Conservation (phyloP, 1,140 invertebrate genomes). For the Coboldia fuscipes region DNA sequence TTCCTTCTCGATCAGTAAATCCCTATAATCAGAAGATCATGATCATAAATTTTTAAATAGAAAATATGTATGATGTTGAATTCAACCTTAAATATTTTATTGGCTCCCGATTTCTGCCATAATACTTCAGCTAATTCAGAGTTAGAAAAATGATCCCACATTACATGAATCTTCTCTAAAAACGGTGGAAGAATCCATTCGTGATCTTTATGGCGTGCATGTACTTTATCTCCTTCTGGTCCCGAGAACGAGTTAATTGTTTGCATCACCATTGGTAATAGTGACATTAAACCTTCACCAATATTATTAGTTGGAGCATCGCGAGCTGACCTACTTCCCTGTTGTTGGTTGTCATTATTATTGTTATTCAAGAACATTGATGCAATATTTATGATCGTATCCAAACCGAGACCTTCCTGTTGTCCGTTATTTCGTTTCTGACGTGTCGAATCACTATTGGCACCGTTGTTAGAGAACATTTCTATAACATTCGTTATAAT, state of each 20-base stretch:
- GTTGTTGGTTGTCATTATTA: slow-evolving; percentile 9
- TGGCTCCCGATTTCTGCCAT: slow-evolving; percentile 46
- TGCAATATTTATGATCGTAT: slow-evolving; percentile 34
- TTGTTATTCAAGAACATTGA: slow-evolving; percentile 30
- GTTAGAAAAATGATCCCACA: slow-evolving; percentile 58
- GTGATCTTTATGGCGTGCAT: slow-evolving; percentile 42
- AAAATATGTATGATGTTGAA: too few relatives aligned
- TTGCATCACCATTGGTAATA: slow-evolving; percentile 39
- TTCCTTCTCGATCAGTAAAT: slow-evolving; percentile 39
- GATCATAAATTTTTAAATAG: too few relatives aligned
- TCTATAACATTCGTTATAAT: slow-evolving; percentile 23
- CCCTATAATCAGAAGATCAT: too few relatives aligned
- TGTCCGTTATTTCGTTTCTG: slow-evolving; percentile 1
- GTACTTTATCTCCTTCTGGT: slow-evolving; percentile 25
- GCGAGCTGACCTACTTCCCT: too few relatives aligned
- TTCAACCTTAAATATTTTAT: slow-evolving; percentile 33
- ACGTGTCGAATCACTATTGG: slow-evolving; percentile 7
- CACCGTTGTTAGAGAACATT: slow-evolving; percentile 14
- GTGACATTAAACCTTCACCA: slow-evolving; percentile 31
- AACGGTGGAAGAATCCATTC: slow-evolving; percentile 48
- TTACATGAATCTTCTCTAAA: slow-evolving; percentile 44
- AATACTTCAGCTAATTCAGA: slow-evolving; percentile 50
- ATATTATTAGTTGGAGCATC: slow-evolving; percentile 10
- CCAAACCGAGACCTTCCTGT: slow-evolving; percentile 18
- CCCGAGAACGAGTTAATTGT: slow-evolving; percentile 28